phyloP scores from a whole-genome alignment of 2,797 vertebrate species.

The Picus viridis region DNA sequence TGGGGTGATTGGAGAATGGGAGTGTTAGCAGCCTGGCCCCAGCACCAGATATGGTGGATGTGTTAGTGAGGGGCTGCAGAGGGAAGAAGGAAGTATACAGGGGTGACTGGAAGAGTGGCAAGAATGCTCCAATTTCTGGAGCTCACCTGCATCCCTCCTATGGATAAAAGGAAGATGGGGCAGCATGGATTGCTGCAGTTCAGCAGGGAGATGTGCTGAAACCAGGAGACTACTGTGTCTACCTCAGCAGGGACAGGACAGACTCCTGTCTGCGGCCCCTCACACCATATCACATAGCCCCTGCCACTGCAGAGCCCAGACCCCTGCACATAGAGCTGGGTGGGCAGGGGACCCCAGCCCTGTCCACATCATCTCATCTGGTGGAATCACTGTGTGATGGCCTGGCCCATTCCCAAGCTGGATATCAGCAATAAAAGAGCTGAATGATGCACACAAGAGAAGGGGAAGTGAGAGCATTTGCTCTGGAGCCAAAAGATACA shows the following conservation, averaged over 20 bases:
- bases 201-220: neutral
- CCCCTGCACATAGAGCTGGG: neutral
- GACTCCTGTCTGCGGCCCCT: neutral
- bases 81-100: neutral
- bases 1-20: rapidly evolving
- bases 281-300: rapidly evolving
- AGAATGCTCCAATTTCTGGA: neutral
- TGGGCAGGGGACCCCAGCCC: neutral
- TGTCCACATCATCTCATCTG: neutral
- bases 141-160: rapidly evolving
- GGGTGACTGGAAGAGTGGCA: rapidly evolving
- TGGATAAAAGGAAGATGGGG: rapidly evolving
- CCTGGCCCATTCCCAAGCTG: neutral
- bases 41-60: neutral
- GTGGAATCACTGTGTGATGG: rapidly evolving
- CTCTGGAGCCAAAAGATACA: neutral
- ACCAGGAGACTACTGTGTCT: rapidly evolving
- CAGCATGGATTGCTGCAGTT: rapidly evolving
- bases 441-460: rapidly evolving
- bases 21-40: neutral
- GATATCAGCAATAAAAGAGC: neutral
- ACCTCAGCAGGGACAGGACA: neutral
- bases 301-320: rapidly evolving
- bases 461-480: neutral
- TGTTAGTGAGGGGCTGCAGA: neutral